Conservation (phyloP, 2,797 vertebrate genomes). For the Girardinus metallicus region DNA sequence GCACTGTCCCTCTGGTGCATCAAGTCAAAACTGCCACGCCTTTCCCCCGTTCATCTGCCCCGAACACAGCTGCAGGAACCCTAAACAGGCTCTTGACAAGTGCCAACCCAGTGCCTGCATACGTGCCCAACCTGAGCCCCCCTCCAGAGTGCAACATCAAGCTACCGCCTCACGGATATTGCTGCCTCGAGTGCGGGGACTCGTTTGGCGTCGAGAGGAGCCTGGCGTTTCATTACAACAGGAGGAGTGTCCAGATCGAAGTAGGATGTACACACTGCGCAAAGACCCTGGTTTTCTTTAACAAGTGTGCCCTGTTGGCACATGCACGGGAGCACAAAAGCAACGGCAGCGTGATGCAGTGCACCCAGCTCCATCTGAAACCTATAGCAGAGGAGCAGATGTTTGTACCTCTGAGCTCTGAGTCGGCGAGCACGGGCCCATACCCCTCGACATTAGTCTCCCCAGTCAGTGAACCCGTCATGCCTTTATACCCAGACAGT, state of each 20-base stretch:
- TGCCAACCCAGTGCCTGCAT: constrained; percentile 91
- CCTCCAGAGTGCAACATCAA: constrained; percentile 87
- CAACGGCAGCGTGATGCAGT: constrained; percentile 94
- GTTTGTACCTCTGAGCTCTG: constrained; percentile 81
- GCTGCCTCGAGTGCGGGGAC: constrained; percentile 95
- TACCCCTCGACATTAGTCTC: constrained; percentile 37
- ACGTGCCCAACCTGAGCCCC: constrained; percentile 91
- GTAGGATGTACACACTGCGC: constrained; percentile 93
- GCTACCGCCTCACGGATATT: constrained; percentile 90
- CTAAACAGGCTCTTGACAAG: constrained; percentile 90
- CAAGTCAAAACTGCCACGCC: constrained; percentile 89
- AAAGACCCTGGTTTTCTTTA: constrained; percentile 92
- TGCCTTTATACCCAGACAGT: constrained; percentile 90
- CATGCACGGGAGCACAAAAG: constrained; percentile 95
- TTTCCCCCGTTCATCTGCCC: constrained; percentile 42
- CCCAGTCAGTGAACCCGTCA: constrained; percentile 77
- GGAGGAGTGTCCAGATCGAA: constrained; percentile 95
- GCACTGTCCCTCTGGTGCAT: constrained; percentile 92
- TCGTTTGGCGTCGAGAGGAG: constrained; percentile 94
- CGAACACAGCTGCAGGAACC: constrained; percentile 84
- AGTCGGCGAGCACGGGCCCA: constrained; percentile 33
- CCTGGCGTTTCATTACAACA: constrained; percentile 88
- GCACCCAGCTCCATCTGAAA: constrained; percentile 94
- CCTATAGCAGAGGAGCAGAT: constrained; percentile 92
- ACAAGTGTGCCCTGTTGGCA: constrained; percentile 93